Percentiles rank a stretch among this genome's conserved stretches.
Evolutionary conservation across 2,888 invertebrate species (phyloP).

Genomic region (Thelaira solivaga): DNA sequence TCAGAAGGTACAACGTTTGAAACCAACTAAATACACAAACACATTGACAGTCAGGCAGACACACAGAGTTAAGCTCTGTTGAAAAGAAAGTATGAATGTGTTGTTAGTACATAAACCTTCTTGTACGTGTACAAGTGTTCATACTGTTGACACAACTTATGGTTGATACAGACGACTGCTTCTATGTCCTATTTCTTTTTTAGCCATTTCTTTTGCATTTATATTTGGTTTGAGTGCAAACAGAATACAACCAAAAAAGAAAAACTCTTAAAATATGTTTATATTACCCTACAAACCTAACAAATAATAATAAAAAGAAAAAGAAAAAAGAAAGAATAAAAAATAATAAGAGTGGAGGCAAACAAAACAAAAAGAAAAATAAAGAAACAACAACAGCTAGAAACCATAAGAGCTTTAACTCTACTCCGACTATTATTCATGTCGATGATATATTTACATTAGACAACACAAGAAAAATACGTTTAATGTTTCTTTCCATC

Average conservation of each 20-base stretch:
- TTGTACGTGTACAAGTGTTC: slow-evolving; percentile 10
- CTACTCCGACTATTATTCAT: slow-evolving; percentile 56
- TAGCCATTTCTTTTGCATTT: slow-evolving; percentile 6
- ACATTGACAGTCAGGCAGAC: not conserved
- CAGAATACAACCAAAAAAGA: not conserved
- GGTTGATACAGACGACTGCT: slow-evolving; percentile 40
- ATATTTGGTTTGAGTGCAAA: slow-evolving; percentile 8
- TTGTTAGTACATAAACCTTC: slow-evolving; percentile 28
- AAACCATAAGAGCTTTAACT: slow-evolving; percentile 55
- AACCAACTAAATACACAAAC: not conserved
- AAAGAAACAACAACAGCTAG: slow-evolving; percentile 3
- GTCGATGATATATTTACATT: slow-evolving; percentile 60
- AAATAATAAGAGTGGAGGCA: not conserved
- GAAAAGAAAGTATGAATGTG: slow-evolving; percentile 25
- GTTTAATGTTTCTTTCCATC: slow-evolving; percentile 44
- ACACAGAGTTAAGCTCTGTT: slow-evolving; percentile 29
- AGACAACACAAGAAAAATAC: slow-evolving; percentile 50
- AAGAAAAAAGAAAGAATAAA: not conserved
- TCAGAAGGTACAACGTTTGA: not conserved
- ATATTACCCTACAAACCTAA: slow-evolving; percentile 47
- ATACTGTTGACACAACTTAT: slow-evolving; percentile 51
- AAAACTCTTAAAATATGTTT: slow-evolving; percentile 44
- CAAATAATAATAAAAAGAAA: slow-evolving; percentile 4
- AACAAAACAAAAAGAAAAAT: not conserved
- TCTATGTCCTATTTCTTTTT: slow-evolving; percentile 8